phyloP scores from a whole-genome alignment of 2,113 vertebrate genomes.

The Cariama cristata region DNA sequence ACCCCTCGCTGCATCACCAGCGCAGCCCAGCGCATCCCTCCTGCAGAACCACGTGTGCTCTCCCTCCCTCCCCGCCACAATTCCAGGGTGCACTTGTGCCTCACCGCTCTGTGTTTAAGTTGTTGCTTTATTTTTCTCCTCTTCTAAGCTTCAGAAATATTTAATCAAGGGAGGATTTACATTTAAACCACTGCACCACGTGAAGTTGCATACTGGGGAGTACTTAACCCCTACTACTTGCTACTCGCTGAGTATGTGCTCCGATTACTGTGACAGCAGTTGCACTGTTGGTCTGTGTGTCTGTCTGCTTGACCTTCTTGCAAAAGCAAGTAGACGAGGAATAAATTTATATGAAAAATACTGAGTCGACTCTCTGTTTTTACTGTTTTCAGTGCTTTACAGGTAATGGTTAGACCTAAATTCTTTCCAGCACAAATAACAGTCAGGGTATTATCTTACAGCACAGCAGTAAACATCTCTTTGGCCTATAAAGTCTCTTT shows the following conservation, averaged over 20 bases:
- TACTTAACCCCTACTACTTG: not conserved
- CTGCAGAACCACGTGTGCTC: not conserved
- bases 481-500: not conserved
- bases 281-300: not conserved
- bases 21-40: not conserved
- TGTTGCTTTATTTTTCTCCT: not conserved
- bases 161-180: conserved; percentile 5
- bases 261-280: fast-evolving
- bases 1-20: not conserved
- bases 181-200: not conserved
- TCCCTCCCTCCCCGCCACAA: not conserved
- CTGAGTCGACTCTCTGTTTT: not conserved
- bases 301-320: not conserved
- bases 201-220: not conserved
- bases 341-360: not conserved
- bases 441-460: not conserved
- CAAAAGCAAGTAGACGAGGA: not conserved
- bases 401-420: not conserved
- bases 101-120: not conserved
- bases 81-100: not conserved
- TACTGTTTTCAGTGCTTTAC: not conserved
- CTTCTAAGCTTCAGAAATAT: conserved; percentile 8
- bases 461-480: not conserved
- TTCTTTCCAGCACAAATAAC: not conserved
- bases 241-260: not conserved